Evolutionary conservation across 2,113 vertebrate species (phyloP), one percentile per base, ranked within the genome.

Genomic region (Eubucco bourcierii): DNA sequence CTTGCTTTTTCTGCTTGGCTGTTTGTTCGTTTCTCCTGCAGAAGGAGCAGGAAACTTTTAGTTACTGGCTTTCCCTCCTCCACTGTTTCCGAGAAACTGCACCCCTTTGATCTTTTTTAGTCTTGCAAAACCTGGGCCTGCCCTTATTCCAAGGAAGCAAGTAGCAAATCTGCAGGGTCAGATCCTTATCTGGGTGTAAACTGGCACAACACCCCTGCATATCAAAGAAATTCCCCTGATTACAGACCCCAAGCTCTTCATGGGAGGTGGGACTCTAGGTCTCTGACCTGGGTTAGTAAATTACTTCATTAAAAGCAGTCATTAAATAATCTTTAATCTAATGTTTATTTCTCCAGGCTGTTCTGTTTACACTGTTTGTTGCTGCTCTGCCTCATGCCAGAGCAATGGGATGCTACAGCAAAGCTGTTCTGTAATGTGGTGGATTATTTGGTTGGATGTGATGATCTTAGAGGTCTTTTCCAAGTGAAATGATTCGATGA

Each of bases 1-100:
- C 89, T 94, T 66, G 47, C 78, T 89, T 80, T 73, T 94, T 93
- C 52, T 94, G n/a, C 74, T 84, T 25, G 15, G 55, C 52, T 90
- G 12, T 94, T 93, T 95, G 92, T 79, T 82, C 84, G 34, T 41
- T 90, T 95, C 81, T 95, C n/a, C 63, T 64, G 60, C 81, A 89
- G 67, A 88, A 94, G 64, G 84, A 85, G 84, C 87, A 94, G 89
- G 92, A 96, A 95, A 77, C 89, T 92, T 93, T 66, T 27, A 71
- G 75, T 75, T 79, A 67, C 25, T 58, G 72, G 31, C 20, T 93
- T 79, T 84, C 84, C 60, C 78, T 77, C 59, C 84, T 88, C 88
- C 24, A 2, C 71, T 74, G 20, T 70, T 95, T 92, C 87, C 95
- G 90, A 96, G 87, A 93, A 87, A 56, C 27, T 73, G 33, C 27